Evolutionary conservation across 2,797 vertebrate species (phyloP).

Genomic region (Nannoperca australis): DNA sequence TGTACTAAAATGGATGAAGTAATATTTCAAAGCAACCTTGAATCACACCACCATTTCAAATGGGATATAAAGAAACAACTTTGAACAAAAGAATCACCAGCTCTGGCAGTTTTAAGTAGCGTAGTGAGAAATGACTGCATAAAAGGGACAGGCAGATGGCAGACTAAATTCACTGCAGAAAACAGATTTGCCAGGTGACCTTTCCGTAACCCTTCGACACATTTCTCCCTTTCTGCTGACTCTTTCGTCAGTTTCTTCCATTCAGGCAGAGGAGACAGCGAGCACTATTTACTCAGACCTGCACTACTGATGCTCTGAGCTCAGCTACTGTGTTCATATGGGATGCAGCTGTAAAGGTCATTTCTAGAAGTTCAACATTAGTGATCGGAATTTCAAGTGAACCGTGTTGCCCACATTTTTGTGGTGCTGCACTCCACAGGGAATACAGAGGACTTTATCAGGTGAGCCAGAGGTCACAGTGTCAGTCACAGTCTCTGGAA

Average conservation of each 20-base stretch:
- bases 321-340: constrained; percentile 65
- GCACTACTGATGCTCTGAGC: constrained; percentile 53
- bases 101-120: constrained; percentile 13
- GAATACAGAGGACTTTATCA: constrained; percentile 30
- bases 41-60: neutral
- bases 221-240: constrained; percentile 56
- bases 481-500: constrained; percentile 5
- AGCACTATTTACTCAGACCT: constrained; percentile 68
- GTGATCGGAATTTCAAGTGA: constrained; percentile 83
- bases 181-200: constrained; percentile 58
- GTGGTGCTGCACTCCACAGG: constrained; percentile 27
- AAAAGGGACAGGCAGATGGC: constrained; percentile 49
- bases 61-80: constrained; percentile 1
- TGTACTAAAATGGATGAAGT: neutral
- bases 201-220: constrained; percentile 62
- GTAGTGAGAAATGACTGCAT: constrained; percentile 20
- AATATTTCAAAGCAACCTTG: constrained; percentile 1
- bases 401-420: constrained; percentile 53
- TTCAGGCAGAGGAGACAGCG: constrained; percentile 48
- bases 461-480: constrained; percentile 15
- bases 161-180: constrained; percentile 56
- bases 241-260: constrained; percentile 62
- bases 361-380: constrained; percentile 80
- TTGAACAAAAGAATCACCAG: neutral
- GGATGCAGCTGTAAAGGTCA: constrained; percentile 81